These are phyloP conservation scores for Isurus oxyrinchus DNA, from an alignment of 2,113 vertebrate species.

Conservation along the genomic window DNA sequence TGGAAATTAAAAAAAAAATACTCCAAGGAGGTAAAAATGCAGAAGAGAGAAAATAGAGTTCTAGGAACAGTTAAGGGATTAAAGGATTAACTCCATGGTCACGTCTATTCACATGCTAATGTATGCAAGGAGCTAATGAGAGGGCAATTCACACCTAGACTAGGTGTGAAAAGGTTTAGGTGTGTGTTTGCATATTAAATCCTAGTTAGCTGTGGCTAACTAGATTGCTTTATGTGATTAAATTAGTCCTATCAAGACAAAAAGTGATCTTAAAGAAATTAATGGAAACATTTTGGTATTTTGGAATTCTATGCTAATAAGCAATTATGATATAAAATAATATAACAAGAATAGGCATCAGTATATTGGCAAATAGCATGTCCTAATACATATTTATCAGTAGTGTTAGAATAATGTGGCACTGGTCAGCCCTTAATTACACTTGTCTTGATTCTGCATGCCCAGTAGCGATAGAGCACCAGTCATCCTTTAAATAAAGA, in stretches of 20 bases:
- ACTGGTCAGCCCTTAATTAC: constrained; percentile 27
- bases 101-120: constrained; percentile 36
- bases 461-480: background rate
- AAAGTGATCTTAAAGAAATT: constrained; percentile 8
- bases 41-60: constrained; percentile 12
- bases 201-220: constrained; percentile 11
- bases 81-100: constrained; percentile 34
- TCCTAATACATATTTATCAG: constrained; percentile 7
- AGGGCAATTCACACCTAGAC: constrained; percentile 37
- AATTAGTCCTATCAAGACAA: constrained; percentile 24
- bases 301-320: constrained; percentile 1
- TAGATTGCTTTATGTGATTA: constrained; percentile 19
- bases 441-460: constrained; percentile 12
- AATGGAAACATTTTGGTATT: constrained; percentile 8
- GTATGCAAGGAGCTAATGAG: constrained; percentile 36
- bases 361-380: constrained; percentile 1
- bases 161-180: constrained; percentile 38
- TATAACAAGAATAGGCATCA: background rate
- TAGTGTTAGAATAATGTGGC: background rate
- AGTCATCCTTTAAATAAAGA: constrained; percentile 6
- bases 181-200: constrained; percentile 37
- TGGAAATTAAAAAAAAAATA: background rate
- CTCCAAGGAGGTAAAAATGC: background rate
- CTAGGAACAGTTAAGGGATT: constrained; percentile 25
- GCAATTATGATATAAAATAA: constrained; percentile 18